Conservation (phyloP, 2,113 vertebrate genomes). For the Corapipo altera region DNA sequence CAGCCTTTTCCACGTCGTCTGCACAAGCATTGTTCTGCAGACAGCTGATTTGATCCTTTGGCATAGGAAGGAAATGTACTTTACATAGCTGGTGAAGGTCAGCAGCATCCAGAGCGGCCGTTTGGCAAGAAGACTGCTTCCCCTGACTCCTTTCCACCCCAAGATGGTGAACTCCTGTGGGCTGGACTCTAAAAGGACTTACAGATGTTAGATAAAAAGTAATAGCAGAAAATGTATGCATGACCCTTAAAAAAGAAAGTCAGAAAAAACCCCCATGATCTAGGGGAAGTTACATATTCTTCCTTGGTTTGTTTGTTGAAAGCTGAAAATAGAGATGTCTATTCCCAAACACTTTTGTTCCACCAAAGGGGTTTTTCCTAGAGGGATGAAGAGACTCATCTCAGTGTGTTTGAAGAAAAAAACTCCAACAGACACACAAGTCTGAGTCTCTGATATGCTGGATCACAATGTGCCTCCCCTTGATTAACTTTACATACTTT, state of each 20-base stretch:
- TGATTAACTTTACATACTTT: neutral
- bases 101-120: neutral
- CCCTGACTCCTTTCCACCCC: neutral
- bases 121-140: neutral
- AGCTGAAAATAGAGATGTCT: neutral
- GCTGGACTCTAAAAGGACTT: neutral
- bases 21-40: neutral
- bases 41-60: constrained; percentile 28
- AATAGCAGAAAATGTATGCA: neutral
- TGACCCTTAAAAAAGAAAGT: neutral
- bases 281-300: neutral
- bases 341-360: neutral
- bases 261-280: neutral
- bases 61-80: constrained; percentile 63
- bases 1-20: neutral
- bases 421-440: accelerated
- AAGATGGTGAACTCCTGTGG: neutral
- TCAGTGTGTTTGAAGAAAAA: neutral
- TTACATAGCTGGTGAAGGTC: constrained; percentile 37
- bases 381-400: neutral
- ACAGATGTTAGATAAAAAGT: neutral
- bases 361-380: neutral
- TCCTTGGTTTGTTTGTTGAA: neutral
- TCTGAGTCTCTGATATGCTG: neutral
- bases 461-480: neutral